Evolutionary conservation across 2,113 vertebrate species (phyloP).

Genomic region (Chlamydotis undulata): DNA sequence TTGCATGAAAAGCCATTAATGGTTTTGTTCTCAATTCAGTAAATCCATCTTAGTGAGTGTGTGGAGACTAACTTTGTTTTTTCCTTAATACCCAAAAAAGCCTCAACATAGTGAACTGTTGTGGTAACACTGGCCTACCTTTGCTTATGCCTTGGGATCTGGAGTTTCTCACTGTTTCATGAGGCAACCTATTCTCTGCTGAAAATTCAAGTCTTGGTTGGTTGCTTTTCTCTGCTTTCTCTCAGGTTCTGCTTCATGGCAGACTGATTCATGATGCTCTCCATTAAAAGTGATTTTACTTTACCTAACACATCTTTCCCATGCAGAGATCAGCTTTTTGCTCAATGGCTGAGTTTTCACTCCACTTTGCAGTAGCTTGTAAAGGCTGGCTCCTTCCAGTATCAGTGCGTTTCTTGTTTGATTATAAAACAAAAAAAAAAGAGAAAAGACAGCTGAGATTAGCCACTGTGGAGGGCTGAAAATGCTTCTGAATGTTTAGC

Average conservation of each 20-base stretch:
- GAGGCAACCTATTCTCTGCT: neutral
- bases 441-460: neutral
- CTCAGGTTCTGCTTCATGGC: neutral
- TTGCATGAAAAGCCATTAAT: neutral
- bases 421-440: neutral
- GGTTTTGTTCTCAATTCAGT: neutral
- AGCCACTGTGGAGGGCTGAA: neutral
- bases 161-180: constrained; percentile 19
- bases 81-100: neutral
- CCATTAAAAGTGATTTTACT: neutral
- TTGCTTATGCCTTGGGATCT: constrained; percentile 4
- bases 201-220: neutral
- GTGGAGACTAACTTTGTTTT: neutral
- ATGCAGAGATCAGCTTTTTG: neutral
- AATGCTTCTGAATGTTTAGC: neutral
- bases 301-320: neutral
- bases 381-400: neutral
- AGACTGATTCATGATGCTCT: neutral
- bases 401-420: neutral
- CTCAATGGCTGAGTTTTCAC: neutral
- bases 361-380: neutral
- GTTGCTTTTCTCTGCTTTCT: neutral
- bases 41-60: neutral
- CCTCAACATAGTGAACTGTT: neutral
- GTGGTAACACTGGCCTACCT: constrained; percentile 24